These are phyloP conservation scores for Leptobrachium ailaonicum DNA, from an alignment of 2,113 vertebrate species.

Conservation along the genomic window DNA sequence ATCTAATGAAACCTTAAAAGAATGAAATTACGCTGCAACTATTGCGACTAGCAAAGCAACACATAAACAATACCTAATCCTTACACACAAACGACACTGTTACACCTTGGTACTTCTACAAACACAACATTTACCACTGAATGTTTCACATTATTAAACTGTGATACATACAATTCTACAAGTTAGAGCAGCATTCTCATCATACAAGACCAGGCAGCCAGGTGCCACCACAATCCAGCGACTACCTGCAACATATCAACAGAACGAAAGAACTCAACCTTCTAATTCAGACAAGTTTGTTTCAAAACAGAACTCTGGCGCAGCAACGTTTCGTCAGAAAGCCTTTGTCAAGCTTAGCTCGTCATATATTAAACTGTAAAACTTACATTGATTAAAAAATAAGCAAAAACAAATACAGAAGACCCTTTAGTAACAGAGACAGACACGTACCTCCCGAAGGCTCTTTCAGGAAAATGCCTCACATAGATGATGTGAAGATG, in stretches of 20 bases:
- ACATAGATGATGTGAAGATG: neutral
- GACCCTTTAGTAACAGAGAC: neutral
- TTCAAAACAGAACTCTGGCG: too few species aligned
- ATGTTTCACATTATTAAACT: neutral
- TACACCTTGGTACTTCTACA: neutral
- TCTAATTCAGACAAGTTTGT: too few species aligned
- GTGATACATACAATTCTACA: neutral
- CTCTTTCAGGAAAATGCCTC: neutral
- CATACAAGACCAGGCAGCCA: too few species aligned
- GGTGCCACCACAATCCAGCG: too few species aligned
- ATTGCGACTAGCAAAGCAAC: neutral
- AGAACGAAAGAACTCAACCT: too few species aligned
- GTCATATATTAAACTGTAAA: neutral
- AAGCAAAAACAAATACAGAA: neutral
- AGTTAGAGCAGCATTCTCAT: too few species aligned
- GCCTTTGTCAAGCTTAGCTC: too few species aligned
- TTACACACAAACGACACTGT: neutral
- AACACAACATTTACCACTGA: too few species aligned
- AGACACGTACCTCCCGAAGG: slow-evolving; percentile 12
- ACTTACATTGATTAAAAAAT: neutral
- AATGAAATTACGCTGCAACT: neutral
- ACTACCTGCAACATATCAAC: too few species aligned
- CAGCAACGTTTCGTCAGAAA: too few species aligned
- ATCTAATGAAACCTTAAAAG: neutral
- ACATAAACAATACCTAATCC: neutral